Evolutionary conservation across 1,140 invertebrate species (phyloP), one percentile per base, ranked within the genome.

Genomic region (Drosophila busckii): DNA sequence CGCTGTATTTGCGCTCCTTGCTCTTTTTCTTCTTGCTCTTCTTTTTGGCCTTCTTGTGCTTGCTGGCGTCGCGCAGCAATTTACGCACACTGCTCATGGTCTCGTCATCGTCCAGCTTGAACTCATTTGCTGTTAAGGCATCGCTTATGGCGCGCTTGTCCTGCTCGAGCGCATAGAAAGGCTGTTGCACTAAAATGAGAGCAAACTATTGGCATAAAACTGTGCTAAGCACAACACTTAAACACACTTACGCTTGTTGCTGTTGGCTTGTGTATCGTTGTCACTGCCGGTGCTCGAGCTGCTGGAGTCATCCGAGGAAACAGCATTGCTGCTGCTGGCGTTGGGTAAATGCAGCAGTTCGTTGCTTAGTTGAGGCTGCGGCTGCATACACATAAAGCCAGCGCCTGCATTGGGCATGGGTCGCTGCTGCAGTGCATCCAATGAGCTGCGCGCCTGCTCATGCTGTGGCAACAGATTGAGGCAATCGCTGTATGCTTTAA

Each of bases 1-100:
- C 93, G 52, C 55, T 63, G 45, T 89, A 84, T 58, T 90, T 88
- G 23, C 90, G 89, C 12, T 92, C 93, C 48, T 66, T 70, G 45
- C 90, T 87, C 80, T 91, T 89, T 31, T 90, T 90, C 66, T 91
- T 90, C 59, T 91, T 90, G 2, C 88, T 88, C 25, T 88, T 88
- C 67, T 92, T 92, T 55, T 93, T 92, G 59, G 93, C 92, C 83
- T 93, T 94, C 54, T 94, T 94, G 89, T 93, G 94, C 70, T 93
- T 92, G 23, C 91, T 91, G 4, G 93, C 93, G 67, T 95, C 94
- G 62, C 94, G 93, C 29, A 96, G 88, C 75, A 95, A 94, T 76
- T 94, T 94, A 2, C 93, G 90, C 22, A 96, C 93, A 88, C 94
- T 94, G 35, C 93, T 92, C 82, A 95, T 93, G 69, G 95, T 95